Evolutionary conservation across 2,797 vertebrate genomes (phyloP).

Genomic region (Chaetodon trifasciatus): DNA sequence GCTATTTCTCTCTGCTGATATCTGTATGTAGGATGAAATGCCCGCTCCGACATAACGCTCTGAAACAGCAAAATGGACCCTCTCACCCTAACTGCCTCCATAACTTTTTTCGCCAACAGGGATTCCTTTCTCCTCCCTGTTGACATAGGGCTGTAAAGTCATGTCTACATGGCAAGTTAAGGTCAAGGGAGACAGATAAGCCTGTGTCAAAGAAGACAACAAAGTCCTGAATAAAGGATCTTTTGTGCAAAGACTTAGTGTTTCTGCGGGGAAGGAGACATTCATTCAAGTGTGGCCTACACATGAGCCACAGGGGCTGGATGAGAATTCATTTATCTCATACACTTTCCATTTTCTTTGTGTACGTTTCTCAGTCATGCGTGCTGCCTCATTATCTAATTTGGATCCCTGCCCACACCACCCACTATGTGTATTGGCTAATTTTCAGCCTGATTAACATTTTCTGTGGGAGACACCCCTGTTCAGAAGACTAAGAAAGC

Average conservation of each 20-base stretch:
- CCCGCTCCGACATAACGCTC: slow-evolving; percentile 16
- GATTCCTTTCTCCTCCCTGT: slow-evolving; percentile 72
- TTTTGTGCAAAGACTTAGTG: slow-evolving; percentile 74
- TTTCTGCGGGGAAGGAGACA: slow-evolving; percentile 52
- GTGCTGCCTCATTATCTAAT: slow-evolving; percentile 29
- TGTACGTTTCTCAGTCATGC: slow-evolving; percentile 29
- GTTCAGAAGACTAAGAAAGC: slow-evolving; percentile 12
- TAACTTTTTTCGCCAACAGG: slow-evolving; percentile 44
- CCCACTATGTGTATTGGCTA: slow-evolving; percentile 25
- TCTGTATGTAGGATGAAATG: slow-evolving; percentile 24
- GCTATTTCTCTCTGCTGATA: slow-evolving; percentile 12
- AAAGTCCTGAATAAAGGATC: slow-evolving; percentile 74
- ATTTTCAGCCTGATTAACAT: slow-evolving; percentile 50
- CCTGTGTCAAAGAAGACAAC: slow-evolving; percentile 75
- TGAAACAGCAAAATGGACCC: slow-evolving; percentile 27
- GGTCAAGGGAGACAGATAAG: slow-evolving; percentile 80
- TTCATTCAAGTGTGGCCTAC: slow-evolving; percentile 46
- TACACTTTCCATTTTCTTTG: slow-evolving; percentile 38
- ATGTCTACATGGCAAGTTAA: slow-evolving; percentile 81
- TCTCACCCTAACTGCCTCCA: slow-evolving; percentile 12
- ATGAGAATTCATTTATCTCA: slow-evolving; percentile 38
- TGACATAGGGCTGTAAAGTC: slow-evolving; percentile 78
- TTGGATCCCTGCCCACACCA: slow-evolving; percentile 25
- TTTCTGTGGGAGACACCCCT: slow-evolving; percentile 32
- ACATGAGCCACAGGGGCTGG: slow-evolving; percentile 28